phyloP scores from a whole-genome alignment of 2,113 vertebrate genomes.

The Sarotherodon lohbergeri region DNA sequence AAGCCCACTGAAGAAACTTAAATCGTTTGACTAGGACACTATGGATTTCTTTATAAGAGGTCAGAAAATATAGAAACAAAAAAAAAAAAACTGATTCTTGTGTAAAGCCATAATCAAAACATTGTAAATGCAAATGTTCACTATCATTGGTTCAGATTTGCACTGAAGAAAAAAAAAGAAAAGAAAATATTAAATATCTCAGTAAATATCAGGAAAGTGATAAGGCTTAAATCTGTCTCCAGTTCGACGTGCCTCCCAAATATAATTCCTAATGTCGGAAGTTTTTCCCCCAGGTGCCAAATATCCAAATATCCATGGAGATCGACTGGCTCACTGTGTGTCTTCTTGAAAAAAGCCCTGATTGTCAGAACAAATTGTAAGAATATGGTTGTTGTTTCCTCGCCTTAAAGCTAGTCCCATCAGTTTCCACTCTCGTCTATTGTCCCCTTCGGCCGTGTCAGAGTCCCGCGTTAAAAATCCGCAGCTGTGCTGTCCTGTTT shows the following conservation, averaged over 20 bases:
- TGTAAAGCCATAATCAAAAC: conserved; percentile 43
- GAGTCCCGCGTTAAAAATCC: not conserved
- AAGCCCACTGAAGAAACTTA: not conserved
- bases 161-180: conserved; percentile 17
- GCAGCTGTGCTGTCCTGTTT: not conserved
- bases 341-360: conserved; percentile 59
- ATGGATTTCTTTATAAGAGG: conserved; percentile 23
- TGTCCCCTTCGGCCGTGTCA: not conserved
- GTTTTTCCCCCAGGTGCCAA: not conserved
- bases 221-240: conserved; percentile 65
- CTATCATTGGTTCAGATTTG: conserved; percentile 52
- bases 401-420: conserved; percentile 60
- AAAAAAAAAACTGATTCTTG: conserved; percentile 27
- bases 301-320: not conserved
- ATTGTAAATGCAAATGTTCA: conserved; percentile 7
- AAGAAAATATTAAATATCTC: conserved; percentile 58
- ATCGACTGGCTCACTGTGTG: not conserved
- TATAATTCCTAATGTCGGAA: not conserved
- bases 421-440: not conserved
- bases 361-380: conserved; percentile 69
- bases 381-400: conserved; percentile 16
- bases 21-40: not conserved
- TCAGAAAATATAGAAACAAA: conserved; percentile 30
- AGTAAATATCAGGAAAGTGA: conserved; percentile 56
- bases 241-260: conserved; percentile 24